Evolutionary conservation across 2,888 invertebrate species (phyloP).

Genomic region (Ferdinandea cuprea): DNA sequence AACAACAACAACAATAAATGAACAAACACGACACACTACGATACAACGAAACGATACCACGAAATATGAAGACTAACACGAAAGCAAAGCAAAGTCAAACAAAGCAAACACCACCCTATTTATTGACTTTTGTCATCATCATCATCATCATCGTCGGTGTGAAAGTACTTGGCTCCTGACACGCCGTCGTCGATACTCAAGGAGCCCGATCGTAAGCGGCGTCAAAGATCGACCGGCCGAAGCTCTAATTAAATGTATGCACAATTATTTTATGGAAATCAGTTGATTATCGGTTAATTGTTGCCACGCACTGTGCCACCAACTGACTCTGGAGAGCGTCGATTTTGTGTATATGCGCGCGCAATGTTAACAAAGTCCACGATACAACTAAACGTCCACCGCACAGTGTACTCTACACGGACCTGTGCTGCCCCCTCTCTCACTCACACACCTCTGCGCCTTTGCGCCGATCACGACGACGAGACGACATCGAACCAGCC

Average conservation of each 20-base stretch:
- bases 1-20: conserved; percentile 54
- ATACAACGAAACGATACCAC: conserved; percentile 39
- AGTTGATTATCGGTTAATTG: conserved; percentile 69
- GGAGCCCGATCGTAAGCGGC: conserved; percentile 15
- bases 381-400: conserved; percentile 83
- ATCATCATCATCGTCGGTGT: conserved; percentile 61
- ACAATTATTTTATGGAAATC: conserved; percentile 72
- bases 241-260: conserved; percentile 66
- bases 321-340: conserved; percentile 71
- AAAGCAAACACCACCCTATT: conserved; percentile 74
- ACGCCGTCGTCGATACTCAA: conserved; percentile 54
- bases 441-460: conserved; percentile 69
- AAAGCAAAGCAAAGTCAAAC: conserved; percentile 67
- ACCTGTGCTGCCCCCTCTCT: conserved; percentile 80
- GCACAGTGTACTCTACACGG: conserved; percentile 82
- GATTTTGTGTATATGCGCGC: conserved; percentile 79
- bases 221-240: conserved; percentile 29
- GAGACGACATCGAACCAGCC: conserved; percentile 45
- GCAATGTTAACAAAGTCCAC: conserved; percentile 84
- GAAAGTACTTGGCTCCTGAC: conserved; percentile 72
- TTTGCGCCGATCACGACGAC: conserved; percentile 31
- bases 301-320: conserved; percentile 73
- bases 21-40: conserved; percentile 50
- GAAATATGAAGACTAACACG: conserved; percentile 71
- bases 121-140: conserved; percentile 73